phyloP scores from a whole-genome alignment of 2,888 invertebrate genomes.

The Raillietiella orientalis region DNA sequence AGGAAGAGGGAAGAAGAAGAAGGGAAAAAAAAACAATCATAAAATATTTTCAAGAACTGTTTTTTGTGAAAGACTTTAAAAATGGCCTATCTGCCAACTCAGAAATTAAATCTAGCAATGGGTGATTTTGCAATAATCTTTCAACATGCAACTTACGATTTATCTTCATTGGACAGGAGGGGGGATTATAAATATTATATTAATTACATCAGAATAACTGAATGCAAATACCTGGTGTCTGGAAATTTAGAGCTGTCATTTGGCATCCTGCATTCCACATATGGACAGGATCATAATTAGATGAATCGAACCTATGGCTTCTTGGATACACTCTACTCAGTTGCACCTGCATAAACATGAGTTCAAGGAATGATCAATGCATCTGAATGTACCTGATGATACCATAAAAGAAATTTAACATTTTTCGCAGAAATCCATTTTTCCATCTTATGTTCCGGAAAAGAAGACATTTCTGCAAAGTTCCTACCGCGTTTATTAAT shows the following conservation, averaged over 20 bases:
- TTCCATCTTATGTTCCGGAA: constrained; percentile 83
- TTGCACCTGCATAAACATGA: constrained; percentile 22
- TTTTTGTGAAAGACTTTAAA: constrained; percentile 1
- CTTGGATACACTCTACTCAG: constrained; percentile 75
- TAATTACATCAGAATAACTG: too few species aligned
- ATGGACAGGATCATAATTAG: constrained; percentile 76
- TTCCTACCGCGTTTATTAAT: constrained; percentile 28
- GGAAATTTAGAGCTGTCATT: constrained; percentile 91
- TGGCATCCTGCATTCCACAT: constrained; percentile 91
- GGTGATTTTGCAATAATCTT: too few species aligned
- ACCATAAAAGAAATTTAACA: constrained; percentile 29
- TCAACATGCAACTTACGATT: too few species aligned
- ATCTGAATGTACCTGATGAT: constrained; percentile 27
- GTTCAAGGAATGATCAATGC: too few species aligned
- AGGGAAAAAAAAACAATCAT: constrained; percentile 4
- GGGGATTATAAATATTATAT: too few species aligned
- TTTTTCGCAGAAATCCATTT: constrained; percentile 31
- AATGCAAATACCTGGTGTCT: constrained; percentile 26
- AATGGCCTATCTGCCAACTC: constrained; percentile 2
- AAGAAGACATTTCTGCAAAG: constrained; percentile 91
- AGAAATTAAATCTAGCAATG: constrained; percentile 2
- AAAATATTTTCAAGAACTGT: constrained; percentile 5
- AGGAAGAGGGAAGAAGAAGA: not conserved
- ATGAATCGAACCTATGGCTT: constrained; percentile 71
- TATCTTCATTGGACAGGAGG: too few species aligned